Evolutionary conservation across 2,888 invertebrate genomes (phyloP), one percentile per base, ranked within the genome.

Genomic region (Sinhomidia bicolor): DNA sequence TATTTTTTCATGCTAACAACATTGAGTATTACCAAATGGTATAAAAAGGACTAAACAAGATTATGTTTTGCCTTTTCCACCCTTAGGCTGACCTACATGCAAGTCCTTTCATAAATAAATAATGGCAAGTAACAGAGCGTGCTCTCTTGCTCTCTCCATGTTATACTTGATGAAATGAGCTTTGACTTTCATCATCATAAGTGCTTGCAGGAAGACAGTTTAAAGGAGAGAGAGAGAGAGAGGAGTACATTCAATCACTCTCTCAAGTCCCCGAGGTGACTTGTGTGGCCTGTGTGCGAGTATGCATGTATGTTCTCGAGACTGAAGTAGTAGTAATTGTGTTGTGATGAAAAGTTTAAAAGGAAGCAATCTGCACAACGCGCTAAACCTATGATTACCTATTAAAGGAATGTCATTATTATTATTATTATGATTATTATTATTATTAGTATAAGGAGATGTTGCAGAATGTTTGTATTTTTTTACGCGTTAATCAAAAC

Each of bases 1-100:
- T n/a, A n/a, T n/a, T n/a, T n/a, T n/a, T n/a, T n/a, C n/a, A 57
- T 23, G 57, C 57, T 14, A 9, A 47, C 57, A 57, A 57, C 23
- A 23, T 57, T 57, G 57, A 57, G 12, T 14, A 20, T 23, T 17
- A 57, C 57, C 17, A 1, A 41, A 4, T 41, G 41, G 9, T 2
- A 47, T 12, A 57, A n/a, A 57, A 10, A 12, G 29, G 29, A 62
- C 29, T 1, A 62, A 7, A 29, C 17, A n/a, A 57, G 57, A 17
- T 57, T 23, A n/a, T 7, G 1, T 23, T 57, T n/a, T 47, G 5
- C 14, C 44, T 54, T 17, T 54, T 54, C 12, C 29, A 29, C 62
- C 62, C 62, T 62, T 62, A 29, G 62, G 62, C 62, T 62, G 62
- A 62, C 62, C 62, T 29, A 62, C 62, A 62, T 62, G 62, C 10